phyloP scores from a whole-genome alignment of 2,113 vertebrate genomes.

The Picathartes gymnocephalus region DNA sequence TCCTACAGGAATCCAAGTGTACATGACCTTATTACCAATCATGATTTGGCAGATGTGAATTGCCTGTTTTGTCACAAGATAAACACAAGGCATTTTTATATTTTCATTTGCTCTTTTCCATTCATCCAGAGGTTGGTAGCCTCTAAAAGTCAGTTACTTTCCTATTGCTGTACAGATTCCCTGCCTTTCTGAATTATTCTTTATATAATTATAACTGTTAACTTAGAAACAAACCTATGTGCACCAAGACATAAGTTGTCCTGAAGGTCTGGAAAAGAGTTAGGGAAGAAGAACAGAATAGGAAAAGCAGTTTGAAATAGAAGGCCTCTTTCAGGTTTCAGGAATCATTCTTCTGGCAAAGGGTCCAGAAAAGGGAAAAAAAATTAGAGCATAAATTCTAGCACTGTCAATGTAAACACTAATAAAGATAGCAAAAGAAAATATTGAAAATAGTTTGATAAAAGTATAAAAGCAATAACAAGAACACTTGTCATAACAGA shows the following conservation, averaged over 20 bases:
- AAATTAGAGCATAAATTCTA: background rate
- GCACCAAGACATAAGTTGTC: background rate
- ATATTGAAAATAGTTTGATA: background rate
- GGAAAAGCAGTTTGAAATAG: background rate
- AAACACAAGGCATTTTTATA: background rate
- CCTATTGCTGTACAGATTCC: background rate
- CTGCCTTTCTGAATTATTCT: background rate
- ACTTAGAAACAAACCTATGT: background rate
- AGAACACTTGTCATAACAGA: background rate
- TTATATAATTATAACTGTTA: background rate
- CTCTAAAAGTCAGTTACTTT: background rate
- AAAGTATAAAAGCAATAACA: background rate
- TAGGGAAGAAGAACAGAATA: background rate
- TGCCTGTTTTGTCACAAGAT: background rate
- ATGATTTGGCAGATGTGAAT: background rate
- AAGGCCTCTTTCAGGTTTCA: background rate
- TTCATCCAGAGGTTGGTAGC: background rate
- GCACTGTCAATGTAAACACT: background rate
- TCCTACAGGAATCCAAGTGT: background rate
- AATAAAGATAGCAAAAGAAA: background rate
- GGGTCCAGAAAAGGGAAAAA: background rate
- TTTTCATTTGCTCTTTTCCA: background rate
- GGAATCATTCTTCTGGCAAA: background rate
- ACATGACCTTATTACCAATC: background rate
- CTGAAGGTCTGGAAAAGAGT: background rate